Base-by-base conservation (phyloP, 1,140 invertebrate genomes). In the Aleiodes sp. region DNA sequence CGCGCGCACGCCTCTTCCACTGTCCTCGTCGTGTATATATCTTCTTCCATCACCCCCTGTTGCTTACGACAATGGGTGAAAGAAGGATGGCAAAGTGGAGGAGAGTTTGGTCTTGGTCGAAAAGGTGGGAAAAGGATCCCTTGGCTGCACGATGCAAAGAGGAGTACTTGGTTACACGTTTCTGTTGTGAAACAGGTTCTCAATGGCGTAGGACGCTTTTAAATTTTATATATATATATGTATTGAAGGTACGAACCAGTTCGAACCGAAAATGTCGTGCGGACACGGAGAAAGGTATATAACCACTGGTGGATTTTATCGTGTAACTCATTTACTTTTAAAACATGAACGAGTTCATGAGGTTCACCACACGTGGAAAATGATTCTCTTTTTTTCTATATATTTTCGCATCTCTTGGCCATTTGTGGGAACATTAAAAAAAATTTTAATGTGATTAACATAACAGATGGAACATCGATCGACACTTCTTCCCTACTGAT, bases 141-240 rank as follows among this genome's bases (percentile, higher is more conserved):
- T 66, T 33, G 14, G n/a, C 35, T 37, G 12, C 41, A 65, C 26
- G 19, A 46, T 41, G 24, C 33, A 64, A 43, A 29, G 26, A 52
- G 26, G 56, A 31, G 56, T 24, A 59, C 52, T 28, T 31, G 37
- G 8, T 41, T 26, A 41, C 19, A 33, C 24, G 52, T 66, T 56
- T 16, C 64, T 16, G 33, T 43, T 33, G 19, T 21, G 35, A 39
- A 74, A 72, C 67, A 70, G 73, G 73, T 71, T 72, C 66, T 71
- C 69, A 71, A 66, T 59, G 73, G 70, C 70, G 67, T 74, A 71
- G 67, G 65, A 68, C 61, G 52, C 14, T n/a, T 43, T 26, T 65
- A 43, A 16, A 43, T 26, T 59, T 59, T 16, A 39, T 43, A 21
- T 65, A 10, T 16, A 46, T 24, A 46, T 6, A 57, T 12, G 26